These are phyloP conservation scores for Chloroceryle inda DNA, from an alignment of 2,797 vertebrate genomes.

Conservation along the genomic window DNA sequence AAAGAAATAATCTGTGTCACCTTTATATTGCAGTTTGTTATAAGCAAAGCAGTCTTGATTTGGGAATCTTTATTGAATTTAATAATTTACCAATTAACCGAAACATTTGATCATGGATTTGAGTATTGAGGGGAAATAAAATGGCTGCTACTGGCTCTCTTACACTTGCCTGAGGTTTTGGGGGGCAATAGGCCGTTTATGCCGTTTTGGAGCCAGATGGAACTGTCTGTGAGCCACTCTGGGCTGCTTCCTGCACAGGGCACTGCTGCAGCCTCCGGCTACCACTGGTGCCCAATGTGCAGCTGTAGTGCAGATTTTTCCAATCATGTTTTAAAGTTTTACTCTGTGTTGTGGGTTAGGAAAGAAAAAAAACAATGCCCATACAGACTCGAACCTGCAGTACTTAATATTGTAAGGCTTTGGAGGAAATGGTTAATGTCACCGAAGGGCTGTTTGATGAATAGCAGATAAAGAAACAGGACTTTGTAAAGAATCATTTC, in stretches of 20 bases:
- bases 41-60: not conserved
- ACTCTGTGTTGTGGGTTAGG: no score
- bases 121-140: not conserved
- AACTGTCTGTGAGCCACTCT: not conserved
- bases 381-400: not conserved
- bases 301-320: not conserved
- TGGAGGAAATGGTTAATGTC: not conserved
- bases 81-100: not conserved
- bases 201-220: not conserved
- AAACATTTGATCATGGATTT: not conserved
- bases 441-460: not conserved
- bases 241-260: not conserved
- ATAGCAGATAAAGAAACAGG: not conserved
- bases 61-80: not conserved
- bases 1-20: not conserved
- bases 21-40: not conserved
- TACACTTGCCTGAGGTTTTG: not conserved
- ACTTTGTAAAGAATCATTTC: not conserved
- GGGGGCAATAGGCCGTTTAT: not conserved
- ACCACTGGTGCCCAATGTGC: fast-evolving
- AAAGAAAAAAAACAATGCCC: not conserved
- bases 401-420: not conserved
- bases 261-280: not conserved
- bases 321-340: not conserved
- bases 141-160: not conserved